Evolutionary conservation across 2,888 invertebrate genomes (phyloP).

Genomic region (Masnerella sp.): DNA sequence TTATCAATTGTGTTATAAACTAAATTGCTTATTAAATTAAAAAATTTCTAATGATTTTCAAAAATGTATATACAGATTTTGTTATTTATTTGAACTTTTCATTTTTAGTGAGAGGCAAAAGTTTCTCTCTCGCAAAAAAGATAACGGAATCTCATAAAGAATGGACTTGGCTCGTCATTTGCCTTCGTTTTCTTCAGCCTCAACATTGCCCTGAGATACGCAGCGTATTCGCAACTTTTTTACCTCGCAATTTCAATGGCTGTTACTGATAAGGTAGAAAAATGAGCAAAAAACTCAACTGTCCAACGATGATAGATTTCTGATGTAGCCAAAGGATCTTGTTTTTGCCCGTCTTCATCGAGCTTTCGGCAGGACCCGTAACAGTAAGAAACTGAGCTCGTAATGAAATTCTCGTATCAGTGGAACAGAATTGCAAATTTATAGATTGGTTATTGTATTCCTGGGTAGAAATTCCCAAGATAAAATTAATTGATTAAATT

Average conservation of each 20-base stretch:
- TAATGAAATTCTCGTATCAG: conserved; percentile 4
- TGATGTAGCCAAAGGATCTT: conserved; percentile 62
- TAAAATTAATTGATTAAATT: too few species aligned
- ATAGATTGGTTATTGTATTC: too few species aligned
- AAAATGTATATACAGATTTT: too few species aligned
- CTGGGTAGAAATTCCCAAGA: too few species aligned
- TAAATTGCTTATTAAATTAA: too few species aligned
- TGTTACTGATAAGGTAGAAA: conserved; percentile 20
- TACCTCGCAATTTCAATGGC: conserved; percentile 20
- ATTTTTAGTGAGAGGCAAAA: too few species aligned
- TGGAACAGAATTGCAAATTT: background rate
- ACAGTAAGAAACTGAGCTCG: conserved; percentile 13
- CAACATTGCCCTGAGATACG: conserved; percentile 11
- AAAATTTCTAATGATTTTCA: too few species aligned
- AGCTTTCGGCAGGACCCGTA: conserved; percentile 10
- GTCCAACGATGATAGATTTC: conserved; percentile 67
- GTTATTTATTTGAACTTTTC: too few species aligned
- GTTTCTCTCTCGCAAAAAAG: conserved; percentile 4
- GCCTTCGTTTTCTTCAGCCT: conserved; percentile 8
- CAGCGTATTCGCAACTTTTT: conserved; percentile 29
- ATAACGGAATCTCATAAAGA: background rate
- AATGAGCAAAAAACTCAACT: conserved; percentile 19
- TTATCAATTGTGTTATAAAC: too few species aligned
- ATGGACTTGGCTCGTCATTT: conserved; percentile 17
- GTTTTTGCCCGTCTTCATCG: conserved; percentile 52